Conservation (phyloP, 2,113 vertebrate genomes). For the Gavia stellata region DNA sequence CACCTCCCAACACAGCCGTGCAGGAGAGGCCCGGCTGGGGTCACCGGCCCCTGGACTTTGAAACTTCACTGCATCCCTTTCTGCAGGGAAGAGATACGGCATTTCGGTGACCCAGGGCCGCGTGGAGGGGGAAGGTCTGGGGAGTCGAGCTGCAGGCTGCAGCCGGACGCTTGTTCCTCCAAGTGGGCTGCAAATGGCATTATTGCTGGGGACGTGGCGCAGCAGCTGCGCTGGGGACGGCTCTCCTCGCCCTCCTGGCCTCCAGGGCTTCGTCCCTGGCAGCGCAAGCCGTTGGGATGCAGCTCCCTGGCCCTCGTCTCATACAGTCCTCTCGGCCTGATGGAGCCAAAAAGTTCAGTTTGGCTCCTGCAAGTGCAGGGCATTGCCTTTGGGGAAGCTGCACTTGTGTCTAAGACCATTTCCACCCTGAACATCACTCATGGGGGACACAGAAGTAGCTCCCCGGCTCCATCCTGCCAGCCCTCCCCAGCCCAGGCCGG, state of each 20-base stretch:
- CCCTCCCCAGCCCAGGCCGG: fast-evolving
- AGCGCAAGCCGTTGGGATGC: fast-evolving
- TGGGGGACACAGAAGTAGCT: background rate
- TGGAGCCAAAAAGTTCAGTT: background rate
- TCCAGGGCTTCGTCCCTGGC: background rate
- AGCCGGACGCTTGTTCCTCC: fast-evolving
- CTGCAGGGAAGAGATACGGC: background rate
- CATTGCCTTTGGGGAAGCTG: background rate
- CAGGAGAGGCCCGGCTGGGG: background rate
- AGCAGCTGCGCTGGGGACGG: background rate
- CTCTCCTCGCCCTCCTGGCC: background rate
- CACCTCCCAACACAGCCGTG: background rate
- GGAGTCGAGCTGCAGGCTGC: background rate
- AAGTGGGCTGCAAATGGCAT: fast-evolving
- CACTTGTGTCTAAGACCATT: fast-evolving
- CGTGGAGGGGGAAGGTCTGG: background rate
- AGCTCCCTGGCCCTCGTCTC: background rate
- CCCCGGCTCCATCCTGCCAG: background rate
- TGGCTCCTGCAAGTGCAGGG: fast-evolving
- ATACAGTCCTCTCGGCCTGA: background rate
- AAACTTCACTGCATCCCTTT: background rate
- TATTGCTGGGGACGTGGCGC: background rate
- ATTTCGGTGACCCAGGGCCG: fast-evolving
- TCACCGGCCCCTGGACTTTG: background rate
- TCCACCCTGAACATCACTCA: background rate